Evolutionary conservation across 2,888 invertebrate species (phyloP).

Genomic region (Zaprionus obscuricornis): DNA sequence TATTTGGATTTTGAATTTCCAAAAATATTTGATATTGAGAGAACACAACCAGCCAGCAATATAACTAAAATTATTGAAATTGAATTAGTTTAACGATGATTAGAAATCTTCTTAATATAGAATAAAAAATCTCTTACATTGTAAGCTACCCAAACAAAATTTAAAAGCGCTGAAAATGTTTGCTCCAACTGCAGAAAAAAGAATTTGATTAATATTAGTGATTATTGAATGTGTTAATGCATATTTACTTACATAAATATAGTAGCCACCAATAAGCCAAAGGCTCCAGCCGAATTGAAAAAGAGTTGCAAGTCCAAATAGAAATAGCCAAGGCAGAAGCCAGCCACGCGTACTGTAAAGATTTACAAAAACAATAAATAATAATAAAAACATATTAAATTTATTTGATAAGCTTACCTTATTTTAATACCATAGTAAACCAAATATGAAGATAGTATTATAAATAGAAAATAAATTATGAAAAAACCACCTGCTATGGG

Average conservation of each 20-base stretch:
- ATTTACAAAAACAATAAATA: constrained; percentile 81
- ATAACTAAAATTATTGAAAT: constrained; percentile 86
- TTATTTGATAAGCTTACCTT: constrained; percentile 55
- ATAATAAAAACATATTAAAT: constrained; percentile 5
- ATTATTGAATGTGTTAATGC: not conserved
- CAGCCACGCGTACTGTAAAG: constrained; percentile 89
- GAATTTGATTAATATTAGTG: not conserved
- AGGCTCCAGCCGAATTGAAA: constrained; percentile 92
- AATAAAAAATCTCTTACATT: constrained; percentile 87
- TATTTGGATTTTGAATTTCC: constrained; percentile 93
- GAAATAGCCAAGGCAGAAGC: constrained; percentile 91
- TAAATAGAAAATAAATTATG: constrained; percentile 78
- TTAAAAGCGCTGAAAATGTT: constrained; percentile 89
- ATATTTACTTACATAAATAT: constrained; percentile 95
- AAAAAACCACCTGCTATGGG: constrained; percentile 87
- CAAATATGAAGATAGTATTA: constrained; percentile 85
- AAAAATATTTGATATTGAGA: constrained; percentile 93
- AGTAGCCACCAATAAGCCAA: constrained; percentile 94
- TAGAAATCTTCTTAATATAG: not conserved
- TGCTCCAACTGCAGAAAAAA: constrained; percentile 87
- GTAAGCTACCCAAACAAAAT: constrained; percentile 93
- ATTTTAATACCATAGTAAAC: constrained; percentile 81
- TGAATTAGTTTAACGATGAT: not conserved
- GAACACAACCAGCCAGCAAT: constrained; percentile 93
- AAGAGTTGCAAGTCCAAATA: constrained; percentile 87